Conservation (phyloP, 1,140 invertebrate genomes). For the Druon quercuslanigerum region DNA sequence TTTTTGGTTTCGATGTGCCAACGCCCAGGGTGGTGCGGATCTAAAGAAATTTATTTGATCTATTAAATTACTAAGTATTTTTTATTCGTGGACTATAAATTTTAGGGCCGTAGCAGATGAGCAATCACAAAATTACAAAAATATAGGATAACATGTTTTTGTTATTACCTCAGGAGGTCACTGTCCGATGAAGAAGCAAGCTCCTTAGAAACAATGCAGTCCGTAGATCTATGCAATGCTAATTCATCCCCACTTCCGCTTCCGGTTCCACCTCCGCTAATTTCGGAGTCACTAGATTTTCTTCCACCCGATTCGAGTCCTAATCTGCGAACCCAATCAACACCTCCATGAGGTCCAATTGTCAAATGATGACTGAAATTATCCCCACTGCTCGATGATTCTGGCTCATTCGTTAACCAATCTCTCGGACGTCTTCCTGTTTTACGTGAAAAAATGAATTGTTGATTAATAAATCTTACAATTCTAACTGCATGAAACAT, state of each 20-base stretch:
- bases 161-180: constrained; percentile 75
- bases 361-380: constrained; percentile 77
- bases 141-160: not conserved
- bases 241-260: constrained; percentile 73
- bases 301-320: constrained; percentile 66
- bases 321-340: constrained; percentile 80
- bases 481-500: not conserved
- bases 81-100: too few relatives aligned
- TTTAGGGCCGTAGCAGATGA: too few relatives aligned
- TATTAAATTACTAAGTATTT: not conserved
- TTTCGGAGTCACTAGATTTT: constrained; percentile 75
- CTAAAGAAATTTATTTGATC: constrained; percentile 41
- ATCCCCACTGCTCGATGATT: constrained; percentile 65
- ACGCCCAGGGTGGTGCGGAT: constrained; percentile 73
- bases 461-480: not conserved
- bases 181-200: constrained; percentile 78
- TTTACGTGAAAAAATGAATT: not conserved
- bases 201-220: constrained; percentile 81
- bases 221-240: constrained; percentile 80
- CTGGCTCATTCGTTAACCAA: constrained; percentile 65
- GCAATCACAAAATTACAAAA: constrained; percentile 1
- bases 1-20: constrained; percentile 66
- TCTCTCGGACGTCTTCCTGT: constrained; percentile 68
- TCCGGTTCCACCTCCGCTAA: constrained; percentile 66
- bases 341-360: constrained; percentile 79